Evolutionary conservation across 64 coral and sea anemone genomes (phyloP).

Genomic region (Porites australiensis): DNA sequence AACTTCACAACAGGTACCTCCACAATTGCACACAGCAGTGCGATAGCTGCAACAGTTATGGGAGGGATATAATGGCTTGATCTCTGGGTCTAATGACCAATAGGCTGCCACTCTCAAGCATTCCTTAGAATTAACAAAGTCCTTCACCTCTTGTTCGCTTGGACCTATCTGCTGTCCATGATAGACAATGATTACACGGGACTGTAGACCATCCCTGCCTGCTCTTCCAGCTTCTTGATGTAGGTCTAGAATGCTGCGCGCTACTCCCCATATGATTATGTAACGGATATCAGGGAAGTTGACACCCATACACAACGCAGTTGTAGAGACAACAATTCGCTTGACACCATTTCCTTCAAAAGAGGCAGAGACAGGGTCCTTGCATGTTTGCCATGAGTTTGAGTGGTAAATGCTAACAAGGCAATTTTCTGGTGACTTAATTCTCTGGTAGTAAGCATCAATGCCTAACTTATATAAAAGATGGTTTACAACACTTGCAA

Average conservation of each 20-base stretch:
- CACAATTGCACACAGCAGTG: not conserved
- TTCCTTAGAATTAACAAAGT: conserved; percentile 44
- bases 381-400: conserved; percentile 23
- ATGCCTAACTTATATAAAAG: conserved; percentile 8
- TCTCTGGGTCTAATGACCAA: conserved; percentile 3
- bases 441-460: not conserved
- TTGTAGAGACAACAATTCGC: not conserved
- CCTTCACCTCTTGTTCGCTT: conserved; percentile 56
- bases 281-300: conserved; percentile 10
- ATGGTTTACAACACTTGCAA: not conserved
- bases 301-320: conserved; percentile 36
- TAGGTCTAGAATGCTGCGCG: conserved; percentile 2
- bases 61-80: not conserved
- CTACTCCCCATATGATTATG: conserved; percentile 30
- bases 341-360: conserved; percentile 10
- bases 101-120: conserved; percentile 56
- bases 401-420: conserved; percentile 25
- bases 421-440: not conserved
- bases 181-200: conserved; percentile 27
- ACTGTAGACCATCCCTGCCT: conserved; percentile 31
- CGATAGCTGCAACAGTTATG: conserved; percentile 22
- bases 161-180: conserved; percentile 58
- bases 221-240: conserved; percentile 36
- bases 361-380: not conserved
- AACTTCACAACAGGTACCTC: not conserved